Evolutionary conservation across 1,140 invertebrate genomes (phyloP).

Genomic region (Dendroctonus valens): DNA sequence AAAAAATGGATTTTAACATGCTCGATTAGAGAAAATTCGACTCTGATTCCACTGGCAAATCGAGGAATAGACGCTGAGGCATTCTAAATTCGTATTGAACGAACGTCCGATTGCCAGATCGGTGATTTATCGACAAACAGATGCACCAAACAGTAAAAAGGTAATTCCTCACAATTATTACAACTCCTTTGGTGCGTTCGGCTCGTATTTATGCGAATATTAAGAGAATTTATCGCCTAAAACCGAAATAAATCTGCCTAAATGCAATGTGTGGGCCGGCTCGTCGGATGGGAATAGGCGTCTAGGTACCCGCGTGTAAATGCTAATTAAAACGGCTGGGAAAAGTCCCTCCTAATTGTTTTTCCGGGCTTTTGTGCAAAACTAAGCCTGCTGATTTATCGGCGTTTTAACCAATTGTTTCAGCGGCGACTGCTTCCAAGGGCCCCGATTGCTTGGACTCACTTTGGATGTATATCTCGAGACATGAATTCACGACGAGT

Average conservation of each 20-base stretch:
- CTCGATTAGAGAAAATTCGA: too few species aligned
- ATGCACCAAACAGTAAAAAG: slow-evolving; percentile 13
- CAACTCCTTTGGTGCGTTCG: slow-evolving; percentile 14
- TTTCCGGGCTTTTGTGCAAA: slow-evolving; percentile 1
- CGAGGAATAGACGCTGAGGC: too few species aligned
- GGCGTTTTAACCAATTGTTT: background rate
- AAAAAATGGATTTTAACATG: too few species aligned
- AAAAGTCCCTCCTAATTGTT: slow-evolving; percentile 13
- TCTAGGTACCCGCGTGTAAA: background rate
- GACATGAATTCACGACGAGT: background rate
- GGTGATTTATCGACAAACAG: slow-evolving; percentile 14
- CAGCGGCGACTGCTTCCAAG: too few species aligned
- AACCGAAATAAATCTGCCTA: slow-evolving; percentile 24
- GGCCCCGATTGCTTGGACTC: too few species aligned
- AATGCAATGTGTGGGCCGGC: slow-evolving; percentile 21
- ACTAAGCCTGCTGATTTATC: background rate
- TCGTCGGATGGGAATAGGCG: background rate
- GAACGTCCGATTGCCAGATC: slow-evolving; percentile 1
- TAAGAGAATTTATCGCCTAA: slow-evolving; percentile 21
- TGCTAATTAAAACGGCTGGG: slow-evolving; percentile 12
- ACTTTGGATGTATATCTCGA: too few species aligned
- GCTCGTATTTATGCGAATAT: slow-evolving; percentile 25
- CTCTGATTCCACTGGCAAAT: too few species aligned
- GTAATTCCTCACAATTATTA: slow-evolving; percentile 27
- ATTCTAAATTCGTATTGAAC: background rate